Base-by-base conservation (phyloP, 2,113 vertebrate species). In the Odocoileus hemionus region DNA sequence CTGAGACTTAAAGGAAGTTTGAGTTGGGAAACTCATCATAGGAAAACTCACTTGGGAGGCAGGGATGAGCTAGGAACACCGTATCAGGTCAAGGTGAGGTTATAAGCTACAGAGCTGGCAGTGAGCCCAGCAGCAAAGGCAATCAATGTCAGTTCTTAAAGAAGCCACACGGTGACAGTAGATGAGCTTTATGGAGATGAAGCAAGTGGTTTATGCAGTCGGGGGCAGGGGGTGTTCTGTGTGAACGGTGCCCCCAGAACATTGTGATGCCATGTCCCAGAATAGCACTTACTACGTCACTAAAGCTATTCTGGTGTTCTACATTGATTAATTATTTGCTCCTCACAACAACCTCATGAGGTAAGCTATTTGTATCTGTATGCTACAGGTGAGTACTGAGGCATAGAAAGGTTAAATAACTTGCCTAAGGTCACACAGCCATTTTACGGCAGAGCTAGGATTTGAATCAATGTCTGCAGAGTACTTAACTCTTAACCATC, bases 211-310 rank as follows among this genome's bases (percentile, higher is more conserved):
- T 19, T 54, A 33, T 33, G 7, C 26, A 52, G 61, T 67, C 0
- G 6, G 15, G 30, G 15, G 7, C 43, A 55, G 17, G 19, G 15
- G 5, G 3, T 43, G 16, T 1, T 43, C 58, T 50, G 0, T 47
- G 87, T 43, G 12, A 39, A 15, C 6, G 30, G 15, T 33, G 17
- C 7, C 47, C 58, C 33, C 12, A 39, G 80, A n/a, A 26, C 21
- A 74, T 7, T 0, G 2, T n/a, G 45, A 47, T 9, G 23, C 12
- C 21, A 13, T 3, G 9, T 21, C 7, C 19, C 50, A 8, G 50
- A 45, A 88, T 1, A 67, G 54, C 30, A 36, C 10, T 83, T 52
- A 13, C 50, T 6, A 7, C 9, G 8, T n/a, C 52, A 19, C 19
- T 19, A 50, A 33, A 50, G 45, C 50, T 85, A 23, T 39, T 47